Conservation (phyloP, 2,797 vertebrate genomes). For the Poliocrania exsul region DNA sequence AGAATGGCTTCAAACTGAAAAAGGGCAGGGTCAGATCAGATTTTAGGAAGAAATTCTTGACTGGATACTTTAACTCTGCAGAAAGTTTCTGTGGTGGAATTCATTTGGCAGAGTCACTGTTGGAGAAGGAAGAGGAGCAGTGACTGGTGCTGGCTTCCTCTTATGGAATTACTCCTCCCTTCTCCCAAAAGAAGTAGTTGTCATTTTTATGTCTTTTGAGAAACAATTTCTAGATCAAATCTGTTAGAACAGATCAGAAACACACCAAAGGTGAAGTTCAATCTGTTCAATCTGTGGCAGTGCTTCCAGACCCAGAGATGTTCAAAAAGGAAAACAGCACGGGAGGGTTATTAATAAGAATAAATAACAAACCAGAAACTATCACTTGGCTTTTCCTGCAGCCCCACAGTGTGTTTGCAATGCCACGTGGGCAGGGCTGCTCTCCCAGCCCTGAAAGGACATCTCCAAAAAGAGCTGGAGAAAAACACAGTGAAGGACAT, state of each 20-base stretch:
- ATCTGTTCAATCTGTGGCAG: background rate
- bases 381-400: background rate
- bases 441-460: background rate
- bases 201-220: background rate
- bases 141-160: background rate
- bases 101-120: background rate
- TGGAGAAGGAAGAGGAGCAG: background rate
- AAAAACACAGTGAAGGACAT: background rate
- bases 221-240: background rate
- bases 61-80: conserved; percentile 14
- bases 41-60: background rate
- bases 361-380: background rate
- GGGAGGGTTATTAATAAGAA: background rate
- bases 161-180: background rate
- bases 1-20: background rate
- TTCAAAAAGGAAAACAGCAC: background rate
- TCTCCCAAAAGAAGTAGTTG: background rate
- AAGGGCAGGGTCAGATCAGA: background rate
- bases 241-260: background rate
- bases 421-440: background rate
- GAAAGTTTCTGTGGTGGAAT: background rate
- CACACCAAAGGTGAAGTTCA: background rate
- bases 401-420: background rate
- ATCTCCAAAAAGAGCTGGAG: background rate
- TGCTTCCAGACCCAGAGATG: background rate